phyloP scores from a whole-genome alignment of 2,113 vertebrate species.

The Laticauda laticaudata region DNA sequence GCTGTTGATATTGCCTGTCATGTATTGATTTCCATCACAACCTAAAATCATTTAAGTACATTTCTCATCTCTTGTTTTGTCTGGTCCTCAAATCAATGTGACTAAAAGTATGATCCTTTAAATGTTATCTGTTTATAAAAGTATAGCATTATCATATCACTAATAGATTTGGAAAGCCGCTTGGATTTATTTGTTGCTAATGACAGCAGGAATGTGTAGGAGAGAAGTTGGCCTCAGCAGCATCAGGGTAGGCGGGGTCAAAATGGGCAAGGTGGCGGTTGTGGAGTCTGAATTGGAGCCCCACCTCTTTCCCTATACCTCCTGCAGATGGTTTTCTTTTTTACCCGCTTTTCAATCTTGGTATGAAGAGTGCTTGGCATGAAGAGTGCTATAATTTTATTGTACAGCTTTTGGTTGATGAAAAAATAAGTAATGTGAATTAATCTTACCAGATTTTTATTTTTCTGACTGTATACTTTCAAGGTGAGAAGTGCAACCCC shows the following conservation, averaged over 20 bases:
- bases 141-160: background rate
- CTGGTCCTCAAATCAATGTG: background rate
- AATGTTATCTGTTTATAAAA: background rate
- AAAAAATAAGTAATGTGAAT: slow-evolving; percentile 50
- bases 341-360: background rate
- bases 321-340: background rate
- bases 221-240: background rate
- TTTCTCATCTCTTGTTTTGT: background rate
- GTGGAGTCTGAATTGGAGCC: background rate
- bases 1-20: background rate
- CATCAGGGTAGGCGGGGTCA: background rate
- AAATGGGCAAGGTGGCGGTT: background rate
- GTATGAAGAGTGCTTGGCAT: background rate
- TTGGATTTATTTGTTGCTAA: background rate
- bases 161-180: background rate
- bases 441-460: slow-evolving; percentile 38
- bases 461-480: slow-evolving; percentile 15
- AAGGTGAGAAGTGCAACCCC: slow-evolving; percentile 21
- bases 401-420: slow-evolving; percentile 20
- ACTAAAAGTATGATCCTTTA: background rate
- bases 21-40: background rate
- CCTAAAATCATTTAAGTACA: background rate
- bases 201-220: background rate
- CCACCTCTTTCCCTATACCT: background rate
- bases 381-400: background rate